Evolutionary conservation across 1,140 invertebrate genomes (phyloP), one percentile per base, ranked within the genome.

Genomic region (Scylla paramamosain): DNA sequence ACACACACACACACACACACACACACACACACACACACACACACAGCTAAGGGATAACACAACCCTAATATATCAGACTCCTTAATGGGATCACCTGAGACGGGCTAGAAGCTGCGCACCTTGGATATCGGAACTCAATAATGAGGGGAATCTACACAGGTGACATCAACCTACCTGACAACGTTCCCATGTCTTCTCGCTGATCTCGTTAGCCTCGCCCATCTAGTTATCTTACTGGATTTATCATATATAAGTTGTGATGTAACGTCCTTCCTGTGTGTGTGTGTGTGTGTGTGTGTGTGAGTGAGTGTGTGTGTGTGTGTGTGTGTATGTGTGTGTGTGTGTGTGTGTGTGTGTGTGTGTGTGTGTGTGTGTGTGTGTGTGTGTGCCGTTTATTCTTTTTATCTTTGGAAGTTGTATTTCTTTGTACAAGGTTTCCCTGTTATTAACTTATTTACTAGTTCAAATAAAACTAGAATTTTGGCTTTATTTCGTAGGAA

Each of bases 281-380:
- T 88, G 8, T 88, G 31, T 88, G 31, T 88, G 31, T 88, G 31
- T 88, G 31, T 88, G 31, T 88, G 31, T 88, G 31, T 88, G 31
- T 88, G 31, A 39, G 31, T 88, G 2, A 39, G 31, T 88, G 83
- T 84, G 83, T 84, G 83, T 84, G 83, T 84, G 83, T 84, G 83
- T 84, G 25, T 84, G 83, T 84, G 4, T 84, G 83, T 84, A 0
- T 84, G 83, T 84, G 83, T 84, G 83, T 84, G 83, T 84, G 83
- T 84, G 83, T 84, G 83, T 84, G 83, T 84, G 83, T 84, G 83
- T 84, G 83, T 84, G 83, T 84, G 83, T 84, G 83, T 84, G 83
- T 84, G 83, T 84, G 83, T 84, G 83, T 84, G 77, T 84, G 83
- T 84, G 83, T 84, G 83, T 84, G 83, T 84, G 83, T 84, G 83